A percentile compares a stretch with the other conserved stretches of the same genome.
Conservation (phyloP, 2,113 vertebrate genomes). For the Daphoenositta chrysoptera region DNA sequence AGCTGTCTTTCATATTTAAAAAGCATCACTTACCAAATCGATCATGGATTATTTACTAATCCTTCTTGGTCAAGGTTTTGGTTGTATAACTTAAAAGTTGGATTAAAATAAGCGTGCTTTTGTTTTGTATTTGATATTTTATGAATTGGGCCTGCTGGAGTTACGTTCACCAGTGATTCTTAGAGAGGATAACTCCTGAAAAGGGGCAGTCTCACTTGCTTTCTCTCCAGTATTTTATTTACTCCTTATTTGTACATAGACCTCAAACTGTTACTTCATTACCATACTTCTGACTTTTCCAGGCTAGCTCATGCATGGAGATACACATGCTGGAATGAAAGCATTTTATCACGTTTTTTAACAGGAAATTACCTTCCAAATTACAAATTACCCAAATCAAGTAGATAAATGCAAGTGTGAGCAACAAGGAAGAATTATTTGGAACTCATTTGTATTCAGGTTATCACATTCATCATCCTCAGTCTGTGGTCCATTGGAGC, state of each 20-base stretch:
- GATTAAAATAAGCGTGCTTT: not conserved
- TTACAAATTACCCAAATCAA: constrained; percentile 67
- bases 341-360: constrained; percentile 49
- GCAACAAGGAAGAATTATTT: constrained; percentile 38
- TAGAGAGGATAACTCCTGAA: not conserved
- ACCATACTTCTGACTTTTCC: not conserved
- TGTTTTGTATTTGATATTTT: not conserved
- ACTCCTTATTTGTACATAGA: not conserved
- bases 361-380: constrained; percentile 64
- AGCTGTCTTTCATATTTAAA: not conserved
- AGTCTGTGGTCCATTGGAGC: not conserved
- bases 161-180: not conserved
- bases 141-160: not conserved
- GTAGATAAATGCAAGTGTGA: constrained; percentile 57
- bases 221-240: not conserved
- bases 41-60: not conserved
- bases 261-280: not conserved
- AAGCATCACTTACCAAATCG: not conserved
- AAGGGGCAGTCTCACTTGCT: not conserved
- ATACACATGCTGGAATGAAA: constrained; percentile 8
- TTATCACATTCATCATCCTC: constrained; percentile 42
- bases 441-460: constrained; percentile 33
- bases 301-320: not conserved
- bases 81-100: not conserved
- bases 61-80: not conserved